A percentile compares a stretch with the other conserved stretches of the same genome.
Conservation (phyloP, 2,888 invertebrate species). For the Strigamia transsilvanica region DNA sequence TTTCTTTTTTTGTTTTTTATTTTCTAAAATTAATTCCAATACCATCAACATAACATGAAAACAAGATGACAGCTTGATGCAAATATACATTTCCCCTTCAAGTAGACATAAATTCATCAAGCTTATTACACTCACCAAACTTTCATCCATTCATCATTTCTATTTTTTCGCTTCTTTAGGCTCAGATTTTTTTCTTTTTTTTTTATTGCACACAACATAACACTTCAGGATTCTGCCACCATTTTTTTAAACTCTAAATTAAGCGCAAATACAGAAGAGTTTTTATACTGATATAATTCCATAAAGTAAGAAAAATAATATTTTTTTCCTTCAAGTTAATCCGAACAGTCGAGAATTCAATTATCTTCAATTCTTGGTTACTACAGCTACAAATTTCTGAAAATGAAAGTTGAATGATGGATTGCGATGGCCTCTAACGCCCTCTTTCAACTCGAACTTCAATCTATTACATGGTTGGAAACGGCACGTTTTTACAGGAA, state of each 20-base stretch:
- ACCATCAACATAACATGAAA: background rate
- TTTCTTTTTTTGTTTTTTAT: background rate
- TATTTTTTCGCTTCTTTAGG: too few species aligned
- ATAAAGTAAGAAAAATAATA: too few species aligned
- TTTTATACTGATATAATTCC: too few species aligned
- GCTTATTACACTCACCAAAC: background rate
- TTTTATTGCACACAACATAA: too few species aligned
- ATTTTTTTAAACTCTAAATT: too few species aligned
- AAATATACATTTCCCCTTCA: background rate
- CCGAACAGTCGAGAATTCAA: background rate
- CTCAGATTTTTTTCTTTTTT: too few species aligned
- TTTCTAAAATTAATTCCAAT: background rate
- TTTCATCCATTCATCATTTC: background rate
- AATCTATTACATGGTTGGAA: background rate
- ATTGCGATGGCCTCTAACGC: constrained; percentile 19
- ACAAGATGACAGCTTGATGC: background rate
- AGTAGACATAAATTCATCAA: background rate
- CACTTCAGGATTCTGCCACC: too few species aligned
- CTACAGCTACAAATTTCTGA: background rate
- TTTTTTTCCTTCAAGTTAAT: background rate
- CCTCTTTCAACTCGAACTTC: background rate
- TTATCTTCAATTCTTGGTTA: background rate
- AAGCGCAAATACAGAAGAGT: too few species aligned
- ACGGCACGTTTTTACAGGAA: background rate
- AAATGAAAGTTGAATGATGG: constrained; percentile 15